Percentiles rank a stretch among this genome's conserved stretches.
phyloP scores from a whole-genome alignment of 2,888 invertebrate genomes.

The Agonopterix subpropinquella region DNA sequence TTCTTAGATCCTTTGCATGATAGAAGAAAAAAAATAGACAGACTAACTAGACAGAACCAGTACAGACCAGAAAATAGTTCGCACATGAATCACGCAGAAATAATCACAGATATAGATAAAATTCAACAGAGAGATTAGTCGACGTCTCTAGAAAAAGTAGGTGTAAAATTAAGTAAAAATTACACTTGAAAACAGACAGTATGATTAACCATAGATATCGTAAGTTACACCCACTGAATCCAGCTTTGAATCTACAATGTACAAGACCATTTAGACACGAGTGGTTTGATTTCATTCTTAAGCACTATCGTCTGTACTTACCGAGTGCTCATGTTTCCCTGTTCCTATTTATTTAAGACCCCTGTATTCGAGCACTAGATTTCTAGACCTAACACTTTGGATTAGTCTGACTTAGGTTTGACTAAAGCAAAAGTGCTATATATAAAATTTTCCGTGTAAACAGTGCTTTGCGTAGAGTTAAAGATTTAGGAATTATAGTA shows the following conservation, averaged over 20 bases:
- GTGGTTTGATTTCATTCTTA: slow-evolving; percentile 27
- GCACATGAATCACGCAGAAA: slow-evolving; percentile 1
- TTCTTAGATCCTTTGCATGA: slow-evolving; percentile 8
- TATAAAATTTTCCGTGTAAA: slow-evolving; percentile 19
- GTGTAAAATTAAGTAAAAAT: slow-evolving; percentile 19
- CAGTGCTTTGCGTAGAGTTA: slow-evolving; percentile 61
- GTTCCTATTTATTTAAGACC: slow-evolving; percentile 21
- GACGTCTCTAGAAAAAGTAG: slow-evolving; percentile 33
- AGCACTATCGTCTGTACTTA: slow-evolving; percentile 32
- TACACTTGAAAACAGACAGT: slow-evolving; percentile 43
- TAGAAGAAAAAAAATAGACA: slow-evolving; percentile 2
- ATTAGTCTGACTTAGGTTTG: slow-evolving; percentile 17
- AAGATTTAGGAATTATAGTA: slow-evolving; percentile 47
- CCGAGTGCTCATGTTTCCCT: slow-evolving; percentile 35
- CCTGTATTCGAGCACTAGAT: slow-evolving; percentile 43
- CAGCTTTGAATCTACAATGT: slow-evolving; percentile 57
- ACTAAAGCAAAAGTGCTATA: slow-evolving; percentile 21
- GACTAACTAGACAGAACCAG: slow-evolving; percentile 1
- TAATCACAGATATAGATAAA: slow-evolving; percentile 3
- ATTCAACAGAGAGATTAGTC: slow-evolving; percentile 37
- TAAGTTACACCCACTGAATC: slow-evolving; percentile 52
- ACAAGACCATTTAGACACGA: slow-evolving; percentile 22
- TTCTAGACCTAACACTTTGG: slow-evolving; percentile 31
- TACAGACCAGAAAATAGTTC: background rate
- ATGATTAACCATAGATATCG: slow-evolving; percentile 72